Conservation (phyloP, 2,113 vertebrate genomes). For the Neomonachus schauinslandi region DNA sequence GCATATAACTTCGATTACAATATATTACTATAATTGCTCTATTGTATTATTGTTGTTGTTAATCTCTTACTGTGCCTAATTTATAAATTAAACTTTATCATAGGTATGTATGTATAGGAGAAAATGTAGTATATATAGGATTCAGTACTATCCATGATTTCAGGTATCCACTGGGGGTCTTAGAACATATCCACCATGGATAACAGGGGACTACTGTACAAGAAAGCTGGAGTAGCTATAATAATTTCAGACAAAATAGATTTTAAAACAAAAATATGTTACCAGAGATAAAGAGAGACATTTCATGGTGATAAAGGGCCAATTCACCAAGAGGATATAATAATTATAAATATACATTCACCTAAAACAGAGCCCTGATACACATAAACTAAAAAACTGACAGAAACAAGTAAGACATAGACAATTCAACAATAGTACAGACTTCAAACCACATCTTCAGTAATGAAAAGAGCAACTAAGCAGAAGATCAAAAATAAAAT, state of each 20-base stretch:
- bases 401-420: background rate
- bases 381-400: background rate
- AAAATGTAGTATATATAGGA: background rate
- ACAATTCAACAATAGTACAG: background rate
- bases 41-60: background rate
- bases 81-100: background rate
- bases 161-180: background rate
- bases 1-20: background rate
- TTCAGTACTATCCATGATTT: background rate
- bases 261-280: background rate
- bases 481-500: background rate
- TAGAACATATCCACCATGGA: background rate
- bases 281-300: background rate
- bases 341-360: background rate
- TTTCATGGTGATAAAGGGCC: background rate
- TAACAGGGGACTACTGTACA: background rate
- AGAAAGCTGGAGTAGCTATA: background rate
- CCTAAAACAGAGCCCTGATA: background rate
- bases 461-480: background rate
- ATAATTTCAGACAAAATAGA: background rate
- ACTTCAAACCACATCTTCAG: background rate
- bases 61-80: background rate
- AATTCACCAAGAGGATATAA: background rate
- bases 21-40: background rate
- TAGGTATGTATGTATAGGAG: background rate